phyloP scores from a whole-genome alignment of 1,140 invertebrate genomes.

The Drosophila sulfurigaster region DNA sequence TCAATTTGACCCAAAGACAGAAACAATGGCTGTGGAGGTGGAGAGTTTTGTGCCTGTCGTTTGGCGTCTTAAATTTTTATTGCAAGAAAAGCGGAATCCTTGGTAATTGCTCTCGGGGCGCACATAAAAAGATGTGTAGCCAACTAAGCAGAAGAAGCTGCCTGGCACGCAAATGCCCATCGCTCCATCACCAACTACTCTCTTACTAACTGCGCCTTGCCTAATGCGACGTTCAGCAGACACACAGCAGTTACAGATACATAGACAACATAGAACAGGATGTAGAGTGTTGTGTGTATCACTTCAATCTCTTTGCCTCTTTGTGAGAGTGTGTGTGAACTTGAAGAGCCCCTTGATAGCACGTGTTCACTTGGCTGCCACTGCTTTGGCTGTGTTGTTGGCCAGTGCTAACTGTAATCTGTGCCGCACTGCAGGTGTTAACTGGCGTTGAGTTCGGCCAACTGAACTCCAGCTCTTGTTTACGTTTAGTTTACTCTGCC shows the following conservation, averaged over 20 bases:
- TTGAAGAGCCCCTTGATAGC: slow-evolving; percentile 77
- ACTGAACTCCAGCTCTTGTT: slow-evolving; percentile 12
- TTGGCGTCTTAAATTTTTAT: slow-evolving; percentile 78
- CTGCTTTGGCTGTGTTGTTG: neutral
- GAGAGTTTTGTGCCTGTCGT: neutral
- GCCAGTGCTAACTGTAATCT: slow-evolving; percentile 62
- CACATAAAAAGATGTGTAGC: slow-evolving; percentile 80
- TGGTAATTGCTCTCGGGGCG: slow-evolving; percentile 77
- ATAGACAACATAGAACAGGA: slow-evolving; percentile 36
- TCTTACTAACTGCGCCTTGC: slow-evolving; percentile 30
- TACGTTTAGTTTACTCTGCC: neutral
- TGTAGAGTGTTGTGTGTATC: slow-evolving; percentile 17
- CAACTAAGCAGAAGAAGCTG: slow-evolving; percentile 74
- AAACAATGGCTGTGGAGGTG: slow-evolving; percentile 18
- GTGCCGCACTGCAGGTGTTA: slow-evolving; percentile 61
- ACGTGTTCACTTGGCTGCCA: slow-evolving; percentile 50
- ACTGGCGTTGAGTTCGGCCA: slow-evolving; percentile 41
- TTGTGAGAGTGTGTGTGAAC: slow-evolving; percentile 25
- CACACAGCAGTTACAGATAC: slow-evolving; percentile 19
- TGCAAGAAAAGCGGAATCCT: slow-evolving; percentile 75
- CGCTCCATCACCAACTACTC: slow-evolving; percentile 44
- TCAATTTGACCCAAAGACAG: slow-evolving; percentile 58
- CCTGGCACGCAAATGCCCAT: slow-evolving; percentile 55
- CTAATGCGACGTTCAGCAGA: slow-evolving; percentile 45
- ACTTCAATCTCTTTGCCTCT: neutral